Evolutionary conservation across 2,113 vertebrate genomes (phyloP).

Genomic region (Mionectes macconnelli): DNA sequence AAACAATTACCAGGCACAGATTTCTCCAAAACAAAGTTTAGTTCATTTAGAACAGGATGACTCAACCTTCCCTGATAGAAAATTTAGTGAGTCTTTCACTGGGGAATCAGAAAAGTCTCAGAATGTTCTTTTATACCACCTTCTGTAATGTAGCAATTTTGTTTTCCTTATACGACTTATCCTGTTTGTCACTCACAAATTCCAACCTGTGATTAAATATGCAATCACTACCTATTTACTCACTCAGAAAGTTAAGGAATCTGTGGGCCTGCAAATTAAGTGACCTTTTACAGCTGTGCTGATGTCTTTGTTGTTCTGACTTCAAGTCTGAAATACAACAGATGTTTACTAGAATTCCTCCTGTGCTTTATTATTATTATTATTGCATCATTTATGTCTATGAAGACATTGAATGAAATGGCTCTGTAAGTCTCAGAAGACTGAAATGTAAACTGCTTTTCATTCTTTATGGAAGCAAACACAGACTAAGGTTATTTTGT

Average conservation of each 20-base stretch:
- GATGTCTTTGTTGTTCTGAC: slow-evolving; percentile 1
- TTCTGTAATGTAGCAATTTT: background rate
- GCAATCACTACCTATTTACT: slow-evolving; percentile 42
- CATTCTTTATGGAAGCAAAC: background rate
- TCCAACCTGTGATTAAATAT: slow-evolving; percentile 20
- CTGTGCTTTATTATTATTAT: background rate
- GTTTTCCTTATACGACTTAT: background rate
- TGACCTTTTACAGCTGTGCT: slow-evolving; percentile 50
- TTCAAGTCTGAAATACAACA: slow-evolving; percentile 25
- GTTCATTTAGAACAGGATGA: background rate
- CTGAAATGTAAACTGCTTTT: background rate
- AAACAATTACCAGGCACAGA: background rate
- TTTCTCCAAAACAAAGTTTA: slow-evolving; percentile 30
- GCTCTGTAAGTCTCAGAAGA: background rate
- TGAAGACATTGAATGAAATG: background rate
- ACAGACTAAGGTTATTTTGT: background rate
- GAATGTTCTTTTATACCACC: background rate
- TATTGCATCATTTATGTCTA: background rate
- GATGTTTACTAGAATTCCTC: background rate
- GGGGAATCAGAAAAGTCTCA: background rate
- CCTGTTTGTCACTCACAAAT: background rate
- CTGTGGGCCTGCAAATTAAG: background rate
- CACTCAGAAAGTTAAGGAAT: slow-evolving; percentile 53
- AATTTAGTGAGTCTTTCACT: background rate
- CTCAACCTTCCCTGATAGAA: background rate